These are phyloP conservation scores for Eubasilissa splendida DNA, from an alignment of 2,888 invertebrate genomes.

Conservation along the genomic window DNA sequence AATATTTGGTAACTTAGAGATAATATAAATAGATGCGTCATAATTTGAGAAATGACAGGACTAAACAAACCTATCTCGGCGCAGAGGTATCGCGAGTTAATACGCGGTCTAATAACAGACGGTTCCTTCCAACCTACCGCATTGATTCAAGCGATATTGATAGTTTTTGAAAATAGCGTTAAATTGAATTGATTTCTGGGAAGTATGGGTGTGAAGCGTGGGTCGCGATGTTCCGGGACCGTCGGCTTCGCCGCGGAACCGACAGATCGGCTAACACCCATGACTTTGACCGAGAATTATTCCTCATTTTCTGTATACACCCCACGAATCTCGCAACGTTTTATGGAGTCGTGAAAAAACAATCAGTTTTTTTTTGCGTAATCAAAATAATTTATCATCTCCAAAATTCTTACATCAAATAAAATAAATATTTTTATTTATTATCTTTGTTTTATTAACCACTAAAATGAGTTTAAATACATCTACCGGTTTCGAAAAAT, in stretches of 20 bases:
- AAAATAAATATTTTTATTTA: too few species aligned
- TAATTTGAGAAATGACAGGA: not conserved
- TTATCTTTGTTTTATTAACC: too few species aligned
- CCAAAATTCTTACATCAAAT: too few species aligned
- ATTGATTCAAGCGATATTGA: conserved; percentile 52
- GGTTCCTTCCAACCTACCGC: conserved; percentile 51
- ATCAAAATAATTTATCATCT: too few species aligned
- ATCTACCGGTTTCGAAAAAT: too few species aligned
- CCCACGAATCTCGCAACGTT: too few species aligned
- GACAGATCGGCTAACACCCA: not conserved
- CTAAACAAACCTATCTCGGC: conserved; percentile 21
- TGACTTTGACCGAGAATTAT: conserved; percentile 2
- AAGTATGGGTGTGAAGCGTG: conserved; percentile 51
- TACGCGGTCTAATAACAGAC: conserved; percentile 37
- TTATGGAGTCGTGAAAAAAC: too few species aligned
- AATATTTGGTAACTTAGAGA: too few species aligned
- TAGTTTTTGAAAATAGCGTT: conserved; percentile 58
- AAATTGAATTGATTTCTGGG: conserved; percentile 58
- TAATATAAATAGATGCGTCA: not conserved
- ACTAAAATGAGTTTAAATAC: too few species aligned
- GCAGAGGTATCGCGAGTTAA: conserved; percentile 41
- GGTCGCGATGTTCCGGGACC: conserved; percentile 45
- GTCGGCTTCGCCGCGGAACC: not conserved
- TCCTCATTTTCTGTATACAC: not conserved
- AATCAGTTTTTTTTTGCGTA: too few species aligned